Conservation (phyloP, 2,797 vertebrate genomes). For the Anguilla pacifica region DNA sequence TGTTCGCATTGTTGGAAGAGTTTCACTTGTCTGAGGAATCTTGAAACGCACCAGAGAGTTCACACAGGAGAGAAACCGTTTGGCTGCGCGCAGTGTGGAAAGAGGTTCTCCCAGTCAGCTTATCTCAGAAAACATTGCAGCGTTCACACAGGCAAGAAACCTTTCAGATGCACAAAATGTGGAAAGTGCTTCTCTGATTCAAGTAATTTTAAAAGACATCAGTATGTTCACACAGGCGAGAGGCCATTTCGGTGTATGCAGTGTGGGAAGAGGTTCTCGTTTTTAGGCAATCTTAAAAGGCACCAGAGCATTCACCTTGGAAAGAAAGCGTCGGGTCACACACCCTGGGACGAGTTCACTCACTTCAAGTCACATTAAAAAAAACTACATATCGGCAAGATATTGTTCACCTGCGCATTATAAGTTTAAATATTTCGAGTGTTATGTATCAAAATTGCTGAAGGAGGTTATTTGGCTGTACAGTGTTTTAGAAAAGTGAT, state of each 20-base stretch:
- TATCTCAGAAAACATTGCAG: constrained; percentile 27
- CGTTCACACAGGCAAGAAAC: constrained; percentile 34
- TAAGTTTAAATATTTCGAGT: not conserved
- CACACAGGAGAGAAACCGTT: constrained; percentile 41
- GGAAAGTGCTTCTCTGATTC: constrained; percentile 31
- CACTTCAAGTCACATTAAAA: constrained; percentile 26
- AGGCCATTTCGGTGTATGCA: constrained; percentile 24
- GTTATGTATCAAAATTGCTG: not conserved
- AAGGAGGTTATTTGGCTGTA: constrained; percentile 5
- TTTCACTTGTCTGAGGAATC: constrained; percentile 32
- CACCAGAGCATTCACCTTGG: constrained; percentile 31
- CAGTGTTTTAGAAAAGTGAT: not conserved
- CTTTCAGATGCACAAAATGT: constrained; percentile 22
- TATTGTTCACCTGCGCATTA: not conserved
- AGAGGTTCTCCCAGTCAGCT: constrained; percentile 28
- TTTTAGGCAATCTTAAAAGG: constrained; percentile 26
- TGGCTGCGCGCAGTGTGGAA: constrained; percentile 34
- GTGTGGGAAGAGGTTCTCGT: constrained; percentile 14
- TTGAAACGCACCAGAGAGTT: constrained; percentile 34
- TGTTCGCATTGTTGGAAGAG: constrained; percentile 37
- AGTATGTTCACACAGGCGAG: constrained; percentile 30
- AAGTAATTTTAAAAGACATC: constrained; percentile 26
- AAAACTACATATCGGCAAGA: not conserved
- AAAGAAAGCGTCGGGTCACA: constrained; percentile 22
- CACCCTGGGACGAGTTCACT: constrained; percentile 30